These are phyloP conservation scores for Myotis findleyi DNA, from an alignment of 2,797 vertebrate species.

Conservation along the genomic window DNA sequence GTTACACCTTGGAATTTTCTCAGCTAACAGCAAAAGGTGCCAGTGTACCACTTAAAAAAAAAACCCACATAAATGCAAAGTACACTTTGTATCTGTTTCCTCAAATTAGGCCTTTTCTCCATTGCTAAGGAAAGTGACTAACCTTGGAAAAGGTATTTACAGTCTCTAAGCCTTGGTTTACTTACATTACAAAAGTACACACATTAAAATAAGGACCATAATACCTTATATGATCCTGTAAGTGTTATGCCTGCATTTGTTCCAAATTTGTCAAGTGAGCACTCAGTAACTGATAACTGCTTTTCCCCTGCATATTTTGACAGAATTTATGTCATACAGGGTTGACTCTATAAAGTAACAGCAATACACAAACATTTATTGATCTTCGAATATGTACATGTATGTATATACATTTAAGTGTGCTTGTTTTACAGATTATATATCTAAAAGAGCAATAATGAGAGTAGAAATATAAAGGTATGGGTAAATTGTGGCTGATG, in stretches of 20 bases:
- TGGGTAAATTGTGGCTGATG: not conserved
- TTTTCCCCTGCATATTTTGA: not conserved
- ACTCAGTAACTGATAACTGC: not conserved
- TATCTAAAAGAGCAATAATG: not conserved
- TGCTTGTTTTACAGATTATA: not conserved
- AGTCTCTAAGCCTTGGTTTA: not conserved
- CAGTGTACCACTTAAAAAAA: not conserved
- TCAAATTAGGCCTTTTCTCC: constrained; percentile 42
- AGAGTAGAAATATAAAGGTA: not conserved
- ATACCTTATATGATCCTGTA: not conserved
- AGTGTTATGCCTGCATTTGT: not conserved
- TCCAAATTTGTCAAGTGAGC: not conserved
- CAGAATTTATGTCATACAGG: not conserved
- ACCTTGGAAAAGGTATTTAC: constrained; percentile 18
- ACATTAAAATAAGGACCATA: not conserved
- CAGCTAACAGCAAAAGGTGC: constrained; percentile 68
- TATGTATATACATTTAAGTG: not conserved
- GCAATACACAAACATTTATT: not conserved
- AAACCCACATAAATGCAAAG: constrained; percentile 16
- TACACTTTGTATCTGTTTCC: constrained; percentile 27
- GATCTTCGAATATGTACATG: not conserved
- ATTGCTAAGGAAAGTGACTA: constrained; percentile 11
- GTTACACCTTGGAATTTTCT: constrained; percentile 67
- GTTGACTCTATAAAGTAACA: not conserved
- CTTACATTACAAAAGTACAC: not conserved